Percentiles rank a stretch among this genome's conserved stretches.
Evolutionary conservation across 2,888 invertebrate genomes (phyloP).

Genomic region (Drosophila robusta): DNA sequence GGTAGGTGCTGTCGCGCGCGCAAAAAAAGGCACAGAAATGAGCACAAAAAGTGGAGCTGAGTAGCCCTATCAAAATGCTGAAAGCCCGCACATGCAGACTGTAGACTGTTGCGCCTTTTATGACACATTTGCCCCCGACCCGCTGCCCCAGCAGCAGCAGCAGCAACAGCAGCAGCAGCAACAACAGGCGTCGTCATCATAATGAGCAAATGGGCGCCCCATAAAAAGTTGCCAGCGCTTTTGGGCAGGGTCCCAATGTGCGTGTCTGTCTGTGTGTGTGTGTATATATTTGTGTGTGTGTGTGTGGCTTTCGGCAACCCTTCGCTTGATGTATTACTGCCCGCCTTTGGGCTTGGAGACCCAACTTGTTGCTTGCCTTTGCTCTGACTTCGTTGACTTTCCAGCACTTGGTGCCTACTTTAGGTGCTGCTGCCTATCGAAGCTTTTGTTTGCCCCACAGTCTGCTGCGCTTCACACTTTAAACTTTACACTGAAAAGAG

Average conservation of each 20-base stretch:
- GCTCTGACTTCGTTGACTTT: neutral
- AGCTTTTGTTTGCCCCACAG: conserved; percentile 6
- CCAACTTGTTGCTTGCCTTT: conserved; percentile 42
- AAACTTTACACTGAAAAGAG: no score
- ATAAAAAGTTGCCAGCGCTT: conserved; percentile 71
- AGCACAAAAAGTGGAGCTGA: conserved; percentile 49
- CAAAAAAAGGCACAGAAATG: conserved; percentile 8
- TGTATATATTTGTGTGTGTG: conserved; percentile 20
- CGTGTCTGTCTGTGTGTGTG: conserved; percentile 40
- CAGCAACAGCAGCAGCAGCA: conserved; percentile 32
- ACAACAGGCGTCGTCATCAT: conserved; percentile 56
- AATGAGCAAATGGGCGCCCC: conserved; percentile 69
- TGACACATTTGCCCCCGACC: conserved; percentile 61
- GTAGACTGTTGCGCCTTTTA: conserved; percentile 69
- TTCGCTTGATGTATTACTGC: conserved; percentile 60
- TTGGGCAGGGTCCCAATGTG: conserved; percentile 50
- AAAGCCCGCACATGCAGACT: conserved; percentile 56
- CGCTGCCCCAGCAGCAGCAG: conserved; percentile 8
- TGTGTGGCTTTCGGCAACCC: conserved; percentile 67
- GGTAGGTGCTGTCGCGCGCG: conserved; percentile 68
- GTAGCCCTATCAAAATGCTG: conserved; percentile 58
- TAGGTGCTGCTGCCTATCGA: conserved; percentile 33
- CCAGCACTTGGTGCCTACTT: conserved; percentile 1
- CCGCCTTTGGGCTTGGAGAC: conserved; percentile 18
- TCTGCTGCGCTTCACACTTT: no score